A percentile compares a stretch with the other conserved stretches of the same genome.
phyloP scores from a whole-genome alignment of 2,797 vertebrate species.

The Percopsis omiscomaycus region DNA sequence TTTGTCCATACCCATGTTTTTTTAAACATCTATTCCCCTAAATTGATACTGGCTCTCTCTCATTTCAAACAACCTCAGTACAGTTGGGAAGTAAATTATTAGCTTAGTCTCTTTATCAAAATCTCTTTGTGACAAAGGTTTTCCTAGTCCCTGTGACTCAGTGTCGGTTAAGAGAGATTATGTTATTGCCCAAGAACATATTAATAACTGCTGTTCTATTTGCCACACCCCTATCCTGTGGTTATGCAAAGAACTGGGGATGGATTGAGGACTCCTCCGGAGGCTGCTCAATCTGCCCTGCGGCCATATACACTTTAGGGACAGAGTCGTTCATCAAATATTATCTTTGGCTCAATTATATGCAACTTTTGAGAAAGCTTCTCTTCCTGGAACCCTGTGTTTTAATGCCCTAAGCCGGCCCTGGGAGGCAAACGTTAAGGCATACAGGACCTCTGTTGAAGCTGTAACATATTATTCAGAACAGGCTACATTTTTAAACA shows the following conservation, averaged over 20 bases:
- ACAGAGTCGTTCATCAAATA: slow-evolving; percentile 65
- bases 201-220: slow-evolving; percentile 55
- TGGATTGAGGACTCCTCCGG: slow-evolving; percentile 65
- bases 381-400: slow-evolving; percentile 21
- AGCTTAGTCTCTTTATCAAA: too few relatives aligned
- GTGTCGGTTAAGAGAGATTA: slow-evolving; percentile 26
- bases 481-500: background rate
- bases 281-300: slow-evolving; percentile 67
- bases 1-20: too few relatives aligned
- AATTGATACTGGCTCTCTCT: too few relatives aligned
- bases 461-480: slow-evolving; percentile 4
- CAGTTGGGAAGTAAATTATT: too few relatives aligned
- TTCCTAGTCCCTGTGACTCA: slow-evolving; percentile 2
- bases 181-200: slow-evolving; percentile 52
- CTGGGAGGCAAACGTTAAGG: slow-evolving; percentile 10
- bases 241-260: slow-evolving; percentile 70
- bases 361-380: slow-evolving; percentile 43
- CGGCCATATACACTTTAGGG: slow-evolving; percentile 61
- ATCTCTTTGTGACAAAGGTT: background rate
- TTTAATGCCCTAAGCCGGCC: slow-evolving; percentile 21
- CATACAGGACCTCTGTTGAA: too few relatives aligned
- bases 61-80: too few relatives aligned
- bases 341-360: slow-evolving; percentile 65
- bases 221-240: slow-evolving; percentile 66
- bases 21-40: too few relatives aligned